Evolutionary conservation across 2,113 vertebrate genomes (phyloP).

Genomic region (Lasiurus borealis): DNA sequence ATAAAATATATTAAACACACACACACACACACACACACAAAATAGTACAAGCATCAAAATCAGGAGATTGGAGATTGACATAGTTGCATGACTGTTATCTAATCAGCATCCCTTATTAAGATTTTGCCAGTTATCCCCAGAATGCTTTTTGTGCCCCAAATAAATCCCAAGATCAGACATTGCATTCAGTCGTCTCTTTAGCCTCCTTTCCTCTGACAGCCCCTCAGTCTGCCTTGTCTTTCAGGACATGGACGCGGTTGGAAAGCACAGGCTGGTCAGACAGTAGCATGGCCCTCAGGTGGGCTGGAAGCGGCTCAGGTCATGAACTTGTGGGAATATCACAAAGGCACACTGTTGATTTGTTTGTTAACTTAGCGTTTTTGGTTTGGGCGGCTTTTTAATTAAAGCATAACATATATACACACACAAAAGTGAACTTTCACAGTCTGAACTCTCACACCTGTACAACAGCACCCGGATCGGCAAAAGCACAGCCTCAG

Average conservation of each 20-base stretch:
- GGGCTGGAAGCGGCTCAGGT: not conserved
- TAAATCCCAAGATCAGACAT: not conserved
- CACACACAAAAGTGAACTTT: not conserved
- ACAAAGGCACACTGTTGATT: not conserved
- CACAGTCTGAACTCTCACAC: not conserved
- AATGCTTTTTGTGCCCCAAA: not conserved
- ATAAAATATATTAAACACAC: too few species aligned
- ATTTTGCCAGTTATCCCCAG: not conserved
- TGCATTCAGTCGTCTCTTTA: not conserved
- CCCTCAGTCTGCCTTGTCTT: not conserved
- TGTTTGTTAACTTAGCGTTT: conserved; percentile 18
- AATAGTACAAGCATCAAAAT: not conserved
- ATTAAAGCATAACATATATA: not conserved
- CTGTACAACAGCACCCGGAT: not conserved
- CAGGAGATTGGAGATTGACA: conserved; percentile 20
- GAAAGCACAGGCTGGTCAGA: not conserved
- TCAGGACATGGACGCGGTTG: not conserved
- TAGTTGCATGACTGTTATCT: not conserved
- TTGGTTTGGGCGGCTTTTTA: not conserved
- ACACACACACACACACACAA: too few species aligned
- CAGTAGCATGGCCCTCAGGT: not conserved
- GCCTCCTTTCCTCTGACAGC: not conserved
- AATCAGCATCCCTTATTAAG: not conserved
- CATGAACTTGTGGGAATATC: not conserved
- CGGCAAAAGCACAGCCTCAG: not conserved